Percentiles rank a stretch among this genome's conserved stretches.
Evolutionary conservation across 1,140 invertebrate species (phyloP).

Genomic region (Melitaea cinxia): DNA sequence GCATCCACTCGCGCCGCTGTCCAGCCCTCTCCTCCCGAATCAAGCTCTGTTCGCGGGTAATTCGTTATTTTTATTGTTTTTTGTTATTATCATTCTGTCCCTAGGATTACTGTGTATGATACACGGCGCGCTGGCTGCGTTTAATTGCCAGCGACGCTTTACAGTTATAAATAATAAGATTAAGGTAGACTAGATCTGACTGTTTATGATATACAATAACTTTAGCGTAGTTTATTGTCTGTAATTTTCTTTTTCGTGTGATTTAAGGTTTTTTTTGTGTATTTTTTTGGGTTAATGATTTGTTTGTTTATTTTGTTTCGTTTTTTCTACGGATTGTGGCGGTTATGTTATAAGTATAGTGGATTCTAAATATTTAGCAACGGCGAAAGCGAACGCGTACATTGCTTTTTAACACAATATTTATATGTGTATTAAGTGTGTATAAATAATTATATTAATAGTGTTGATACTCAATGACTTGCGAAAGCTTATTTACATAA

Average conservation of each 20-base stretch:
- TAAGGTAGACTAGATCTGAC: conserved; percentile 66
- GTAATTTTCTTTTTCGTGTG: conserved; percentile 27
- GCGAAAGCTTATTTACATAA: too few relatives aligned
- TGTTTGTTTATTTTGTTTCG: background rate
- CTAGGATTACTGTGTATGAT: conserved; percentile 69
- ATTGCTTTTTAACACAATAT: too few relatives aligned
- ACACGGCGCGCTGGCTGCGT: conserved; percentile 74
- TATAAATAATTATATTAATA: too few relatives aligned
- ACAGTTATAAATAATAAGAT: conserved; percentile 73
- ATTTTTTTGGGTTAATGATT: background rate
- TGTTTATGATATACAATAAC: conserved; percentile 56
- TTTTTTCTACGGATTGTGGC: too few relatives aligned
- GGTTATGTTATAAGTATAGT: too few relatives aligned
- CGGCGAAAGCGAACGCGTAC: too few relatives aligned
- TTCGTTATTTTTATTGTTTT: conserved; percentile 81
- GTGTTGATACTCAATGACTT: too few relatives aligned
- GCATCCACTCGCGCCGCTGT: conserved; percentile 42
- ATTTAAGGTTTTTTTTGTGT: conserved; percentile 21
- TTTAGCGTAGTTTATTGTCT: conserved; percentile 41
- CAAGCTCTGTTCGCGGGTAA: conserved; percentile 70
- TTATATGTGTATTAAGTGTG: too few relatives aligned
- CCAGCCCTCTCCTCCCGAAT: conserved; percentile 55
- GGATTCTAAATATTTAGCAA: too few relatives aligned
- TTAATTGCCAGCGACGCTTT: conserved; percentile 73
- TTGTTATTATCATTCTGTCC: conserved; percentile 80